Evolutionary conservation across 1,140 invertebrate species (phyloP).

Genomic region (Anastrepha obliqua): DNA sequence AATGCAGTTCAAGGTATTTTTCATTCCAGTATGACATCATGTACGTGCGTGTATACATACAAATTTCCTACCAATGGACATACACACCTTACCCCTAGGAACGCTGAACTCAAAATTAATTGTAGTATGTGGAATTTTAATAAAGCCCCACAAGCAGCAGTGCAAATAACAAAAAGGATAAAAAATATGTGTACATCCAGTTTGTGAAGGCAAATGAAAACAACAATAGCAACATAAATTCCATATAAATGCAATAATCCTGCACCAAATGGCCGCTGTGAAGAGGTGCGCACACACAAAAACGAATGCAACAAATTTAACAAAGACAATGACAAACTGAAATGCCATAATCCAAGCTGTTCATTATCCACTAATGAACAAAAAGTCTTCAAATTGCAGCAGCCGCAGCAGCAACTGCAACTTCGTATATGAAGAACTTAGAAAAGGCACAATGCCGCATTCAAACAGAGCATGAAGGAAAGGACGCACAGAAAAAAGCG

Average conservation of each 20-base stretch:
- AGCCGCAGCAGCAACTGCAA: constrained; percentile 56
- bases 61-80: too few species aligned
- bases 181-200: neutral
- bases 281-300: constrained; percentile 13
- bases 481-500: neutral
- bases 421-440: neutral
- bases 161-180: neutral
- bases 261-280: constrained; percentile 23
- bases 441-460: constrained; percentile 11
- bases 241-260: neutral
- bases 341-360: constrained; percentile 51
- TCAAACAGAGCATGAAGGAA: neutral
- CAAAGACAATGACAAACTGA: constrained; percentile 46
- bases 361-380: constrained; percentile 54
- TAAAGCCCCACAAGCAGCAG: neutral
- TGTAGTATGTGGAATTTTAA: constrained; percentile 10
- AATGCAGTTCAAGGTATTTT: too few species aligned
- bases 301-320: constrained; percentile 38
- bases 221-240: neutral
- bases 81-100: too few species aligned
- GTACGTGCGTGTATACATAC: too few species aligned
- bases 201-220: neutral
- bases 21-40: too few species aligned
- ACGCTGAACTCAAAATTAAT: neutral
- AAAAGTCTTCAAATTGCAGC: constrained; percentile 53